Evolutionary conservation across 2,888 invertebrate genomes (phyloP).

Genomic region (Lasioglossum malachurum): DNA sequence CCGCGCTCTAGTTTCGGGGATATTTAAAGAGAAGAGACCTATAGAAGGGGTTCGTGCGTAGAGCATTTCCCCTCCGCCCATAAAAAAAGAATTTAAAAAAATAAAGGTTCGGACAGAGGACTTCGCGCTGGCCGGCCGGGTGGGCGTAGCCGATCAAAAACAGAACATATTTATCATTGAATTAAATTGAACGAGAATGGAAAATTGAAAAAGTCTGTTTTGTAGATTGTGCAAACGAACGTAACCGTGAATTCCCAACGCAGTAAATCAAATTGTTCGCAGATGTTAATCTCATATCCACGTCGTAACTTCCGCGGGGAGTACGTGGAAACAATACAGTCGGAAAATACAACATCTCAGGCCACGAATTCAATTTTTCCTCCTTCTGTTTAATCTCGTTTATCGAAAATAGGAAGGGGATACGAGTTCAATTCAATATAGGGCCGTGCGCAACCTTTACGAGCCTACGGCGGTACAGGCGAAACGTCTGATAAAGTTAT

Average conservation of each 20-base stretch:
- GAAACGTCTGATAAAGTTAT: constrained; percentile 54
- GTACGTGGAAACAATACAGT: constrained; percentile 1
- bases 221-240: not conserved
- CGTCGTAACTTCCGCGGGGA: not conserved
- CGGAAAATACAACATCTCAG: not conserved
- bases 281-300: not conserved
- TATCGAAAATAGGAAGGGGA: constrained; percentile 11
- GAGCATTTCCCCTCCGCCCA: too few relatives aligned
- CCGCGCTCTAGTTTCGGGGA: too few relatives aligned
- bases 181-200: not conserved
- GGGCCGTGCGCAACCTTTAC: not conserved
- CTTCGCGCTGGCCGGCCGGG: too few relatives aligned
- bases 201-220: not conserved
- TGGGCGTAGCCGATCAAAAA: too few relatives aligned
- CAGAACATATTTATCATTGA: too few relatives aligned
- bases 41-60: too few relatives aligned
- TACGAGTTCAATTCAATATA: constrained; percentile 7
- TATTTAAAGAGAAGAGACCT: too few relatives aligned
- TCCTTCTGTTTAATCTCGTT: constrained; percentile 26
- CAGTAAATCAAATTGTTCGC: not conserved
- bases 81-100: too few relatives aligned
- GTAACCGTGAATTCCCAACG: not conserved
- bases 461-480: constrained; percentile 17
- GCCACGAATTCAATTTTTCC: constrained; percentile 14
- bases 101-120: too few relatives aligned